Conservation (phyloP, 2,113 vertebrate species). For the Ictidomys tridecemlineatus region DNA sequence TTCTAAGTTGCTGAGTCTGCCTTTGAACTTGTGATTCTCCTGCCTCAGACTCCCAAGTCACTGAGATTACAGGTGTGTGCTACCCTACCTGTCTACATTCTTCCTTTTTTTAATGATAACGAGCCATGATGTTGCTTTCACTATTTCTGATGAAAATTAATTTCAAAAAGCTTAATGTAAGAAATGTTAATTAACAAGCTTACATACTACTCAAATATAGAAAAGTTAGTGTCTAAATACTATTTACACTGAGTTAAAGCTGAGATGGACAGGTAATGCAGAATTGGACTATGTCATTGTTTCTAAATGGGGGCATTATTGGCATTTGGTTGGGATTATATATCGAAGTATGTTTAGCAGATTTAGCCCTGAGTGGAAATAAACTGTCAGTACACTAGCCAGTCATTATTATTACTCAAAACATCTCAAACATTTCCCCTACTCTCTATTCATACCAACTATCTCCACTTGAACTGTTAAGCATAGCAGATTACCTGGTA, state of each 20-base stretch:
- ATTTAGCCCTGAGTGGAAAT: not conserved
- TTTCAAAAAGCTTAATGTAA: conserved; percentile 37
- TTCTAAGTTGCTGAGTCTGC: no score
- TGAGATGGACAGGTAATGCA: not conserved
- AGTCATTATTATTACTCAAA: not conserved
- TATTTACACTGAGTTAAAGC: not conserved
- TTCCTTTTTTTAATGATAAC: conserved; percentile 64
- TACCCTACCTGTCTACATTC: no score
- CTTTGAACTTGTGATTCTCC: no score
- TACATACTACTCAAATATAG: not conserved
- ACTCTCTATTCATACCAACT: not conserved
- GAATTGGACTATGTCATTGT: not conserved
- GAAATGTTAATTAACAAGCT: conserved; percentile 39
- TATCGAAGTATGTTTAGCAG: not conserved
- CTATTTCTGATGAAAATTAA: conserved; percentile 35
- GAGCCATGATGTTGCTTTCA: not conserved
- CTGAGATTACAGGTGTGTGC: no score
- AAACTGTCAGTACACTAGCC: not conserved
- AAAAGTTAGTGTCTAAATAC: conserved; percentile 13
- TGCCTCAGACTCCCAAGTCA: no score
- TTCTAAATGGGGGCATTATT: not conserved
- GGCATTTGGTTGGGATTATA: not conserved
- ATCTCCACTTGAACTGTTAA: not conserved
- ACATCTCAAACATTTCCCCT: not conserved
- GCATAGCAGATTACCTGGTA: not conserved